Conservation (phyloP, 2,797 vertebrate species). For the Myiothlypis coronata region DNA sequence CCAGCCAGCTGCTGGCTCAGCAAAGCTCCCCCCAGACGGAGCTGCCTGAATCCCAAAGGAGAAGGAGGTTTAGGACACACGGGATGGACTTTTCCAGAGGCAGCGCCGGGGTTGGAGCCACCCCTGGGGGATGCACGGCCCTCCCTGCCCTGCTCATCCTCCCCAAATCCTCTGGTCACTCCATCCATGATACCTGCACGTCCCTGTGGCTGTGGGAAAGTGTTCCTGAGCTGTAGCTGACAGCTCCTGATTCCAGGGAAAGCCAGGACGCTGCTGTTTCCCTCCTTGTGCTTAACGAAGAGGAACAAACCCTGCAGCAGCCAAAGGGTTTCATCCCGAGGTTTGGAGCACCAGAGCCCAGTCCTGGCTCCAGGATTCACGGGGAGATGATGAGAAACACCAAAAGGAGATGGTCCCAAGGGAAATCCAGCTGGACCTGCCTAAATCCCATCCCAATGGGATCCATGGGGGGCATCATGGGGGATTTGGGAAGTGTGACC, state of each 20-base stretch:
- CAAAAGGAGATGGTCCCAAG: background rate
- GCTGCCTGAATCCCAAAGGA: background rate
- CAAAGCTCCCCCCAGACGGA: background rate
- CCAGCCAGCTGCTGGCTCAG: background rate
- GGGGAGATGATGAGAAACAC: accelerated
- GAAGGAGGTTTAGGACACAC: accelerated
- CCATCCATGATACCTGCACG: background rate
- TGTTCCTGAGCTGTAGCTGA: accelerated
- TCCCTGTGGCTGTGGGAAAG: background rate
- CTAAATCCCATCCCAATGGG: accelerated
- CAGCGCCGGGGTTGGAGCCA: accelerated
- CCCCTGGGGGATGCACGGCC: background rate
- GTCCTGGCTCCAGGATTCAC: background rate
- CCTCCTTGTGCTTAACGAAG: accelerated
- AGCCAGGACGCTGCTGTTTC: accelerated
- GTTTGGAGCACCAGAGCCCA: background rate
- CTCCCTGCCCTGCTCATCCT: accelerated
- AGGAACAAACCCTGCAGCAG: background rate
- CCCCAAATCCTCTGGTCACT: background rate
- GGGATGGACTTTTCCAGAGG: background rate
- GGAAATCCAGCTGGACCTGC: background rate
- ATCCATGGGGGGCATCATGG: accelerated
- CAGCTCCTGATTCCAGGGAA: background rate
- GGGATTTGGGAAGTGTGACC: background rate
- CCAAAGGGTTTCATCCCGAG: background rate